Percentiles rank a stretch among this genome's conserved stretches.
Evolutionary conservation across 2,888 invertebrate species (phyloP).

Genomic region (Coelogynopora nodosa): DNA sequence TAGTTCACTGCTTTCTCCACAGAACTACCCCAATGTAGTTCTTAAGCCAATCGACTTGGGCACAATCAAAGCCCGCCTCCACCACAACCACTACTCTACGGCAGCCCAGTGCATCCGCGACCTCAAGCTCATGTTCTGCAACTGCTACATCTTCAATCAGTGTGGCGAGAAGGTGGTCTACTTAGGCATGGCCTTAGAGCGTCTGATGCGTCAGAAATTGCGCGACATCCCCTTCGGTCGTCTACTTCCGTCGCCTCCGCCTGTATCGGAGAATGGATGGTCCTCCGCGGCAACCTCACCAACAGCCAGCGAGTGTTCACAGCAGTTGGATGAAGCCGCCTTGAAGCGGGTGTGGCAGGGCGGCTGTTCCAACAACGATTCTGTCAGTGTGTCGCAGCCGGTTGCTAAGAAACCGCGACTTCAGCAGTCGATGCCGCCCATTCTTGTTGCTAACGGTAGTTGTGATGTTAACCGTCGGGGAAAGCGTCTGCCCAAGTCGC

Average conservation of each 20-base stretch:
- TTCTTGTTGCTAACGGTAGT: neutral
- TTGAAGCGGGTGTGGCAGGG: neutral
- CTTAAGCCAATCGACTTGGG: conserved; percentile 1
- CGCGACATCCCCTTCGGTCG: neutral
- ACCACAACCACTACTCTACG: neutral
- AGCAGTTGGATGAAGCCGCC: neutral
- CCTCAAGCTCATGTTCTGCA: neutral
- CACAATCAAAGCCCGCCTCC: conserved; percentile 11
- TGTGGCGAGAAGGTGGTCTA: conserved; percentile 1
- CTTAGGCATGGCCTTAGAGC: neutral
- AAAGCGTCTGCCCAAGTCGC: neutral
- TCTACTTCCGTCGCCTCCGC: neutral
- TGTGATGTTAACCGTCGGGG: neutral
- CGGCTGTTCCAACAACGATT: too few relatives aligned
- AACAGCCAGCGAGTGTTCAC: neutral
- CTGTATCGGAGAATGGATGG: neutral
- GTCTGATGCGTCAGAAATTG: neutral
- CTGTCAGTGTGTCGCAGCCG: neutral
- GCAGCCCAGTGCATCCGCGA: neutral
- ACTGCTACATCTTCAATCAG: conserved; percentile 16
- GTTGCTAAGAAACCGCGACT: neutral
- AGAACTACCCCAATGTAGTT: conserved; percentile 6
- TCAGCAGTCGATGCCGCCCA: neutral
- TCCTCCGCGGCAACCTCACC: neutral
- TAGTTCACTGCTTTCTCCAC: neutral